These are phyloP conservation scores for Rhinogobio ventralis DNA, from an alignment of 2,797 vertebrate genomes.

Conservation along the genomic window DNA sequence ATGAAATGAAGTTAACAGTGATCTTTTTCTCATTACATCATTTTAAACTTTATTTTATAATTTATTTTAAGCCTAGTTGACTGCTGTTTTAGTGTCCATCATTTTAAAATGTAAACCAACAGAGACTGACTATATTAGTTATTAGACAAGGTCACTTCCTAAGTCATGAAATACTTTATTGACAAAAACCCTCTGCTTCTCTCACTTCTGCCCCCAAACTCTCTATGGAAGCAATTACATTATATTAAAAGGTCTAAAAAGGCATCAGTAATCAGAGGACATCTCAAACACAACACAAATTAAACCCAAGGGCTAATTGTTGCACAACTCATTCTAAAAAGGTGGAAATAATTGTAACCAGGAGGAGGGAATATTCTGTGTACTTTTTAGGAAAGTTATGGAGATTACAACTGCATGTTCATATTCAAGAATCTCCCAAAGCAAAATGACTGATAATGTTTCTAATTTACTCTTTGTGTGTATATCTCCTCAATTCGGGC, in stretches of 20 bases:
- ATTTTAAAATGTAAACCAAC: constrained; percentile 38
- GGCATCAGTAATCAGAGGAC: constrained; percentile 59
- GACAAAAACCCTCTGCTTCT: constrained; percentile 56
- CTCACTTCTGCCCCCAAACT: constrained; percentile 58
- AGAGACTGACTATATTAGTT: constrained; percentile 54
- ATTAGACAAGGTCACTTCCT: constrained; percentile 59
- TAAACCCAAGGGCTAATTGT: constrained; percentile 44
- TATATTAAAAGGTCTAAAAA: constrained; percentile 63
- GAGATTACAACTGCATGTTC: constrained; percentile 35
- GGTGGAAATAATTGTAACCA: constrained; percentile 38
- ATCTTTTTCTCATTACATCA: neutral
- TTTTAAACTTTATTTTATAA: neutral
- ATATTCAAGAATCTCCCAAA: constrained; percentile 30
- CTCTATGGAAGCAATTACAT: constrained; percentile 63
- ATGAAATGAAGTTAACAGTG: neutral
- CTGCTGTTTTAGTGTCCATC: neutral
- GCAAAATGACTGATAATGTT: constrained; percentile 38
- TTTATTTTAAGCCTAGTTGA: neutral
- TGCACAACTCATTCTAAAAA: constrained; percentile 45
- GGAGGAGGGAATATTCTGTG: constrained; percentile 30
- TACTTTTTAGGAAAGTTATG: constrained; percentile 37
- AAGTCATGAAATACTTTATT: constrained; percentile 56
- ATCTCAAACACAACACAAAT: constrained; percentile 57
- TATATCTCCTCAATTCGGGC: constrained; percentile 8
- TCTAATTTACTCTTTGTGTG: constrained; percentile 12